A percentile compares a stretch with the other conserved stretches of the same genome.
Evolutionary conservation across 1,140 invertebrate species (phyloP).

Genomic region (Melipona quadrifasciata): DNA sequence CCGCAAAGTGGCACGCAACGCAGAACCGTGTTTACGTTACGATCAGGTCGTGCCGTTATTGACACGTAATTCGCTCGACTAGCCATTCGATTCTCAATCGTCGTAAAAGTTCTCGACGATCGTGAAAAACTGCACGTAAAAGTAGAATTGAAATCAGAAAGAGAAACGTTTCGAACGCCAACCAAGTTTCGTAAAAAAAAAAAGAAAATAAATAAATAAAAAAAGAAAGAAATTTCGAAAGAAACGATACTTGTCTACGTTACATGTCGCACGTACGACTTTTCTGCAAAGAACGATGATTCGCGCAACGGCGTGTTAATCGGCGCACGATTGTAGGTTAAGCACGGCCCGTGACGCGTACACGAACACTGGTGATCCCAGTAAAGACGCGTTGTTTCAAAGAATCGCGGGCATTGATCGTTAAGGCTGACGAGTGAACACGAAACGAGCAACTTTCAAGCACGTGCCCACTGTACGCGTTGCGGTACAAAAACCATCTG

Average conservation of each 20-base stretch:
- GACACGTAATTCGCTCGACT: constrained; percentile 1
- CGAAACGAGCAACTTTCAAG: background rate
- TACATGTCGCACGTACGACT: constrained; percentile 40
- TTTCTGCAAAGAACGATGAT: background rate
- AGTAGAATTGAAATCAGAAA: background rate
- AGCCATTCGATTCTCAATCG: constrained; percentile 22
- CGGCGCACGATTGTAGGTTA: background rate
- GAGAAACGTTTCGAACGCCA: background rate
- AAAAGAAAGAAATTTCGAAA: too few relatives aligned
- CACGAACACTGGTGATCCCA: background rate
- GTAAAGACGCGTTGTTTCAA: background rate
- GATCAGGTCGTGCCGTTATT: background rate
- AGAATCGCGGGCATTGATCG: constrained; percentile 22
- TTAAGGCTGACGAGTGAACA: background rate
- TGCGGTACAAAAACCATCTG: constrained; percentile 54
- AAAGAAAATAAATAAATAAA: too few relatives aligned
- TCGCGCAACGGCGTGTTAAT: background rate
- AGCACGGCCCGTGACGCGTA: background rate
- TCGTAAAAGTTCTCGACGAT: background rate
- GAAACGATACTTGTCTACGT: constrained; percentile 1
- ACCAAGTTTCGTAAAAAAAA: too few relatives aligned
- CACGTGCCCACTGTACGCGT: constrained; percentile 47
- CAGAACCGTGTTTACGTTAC: constrained; percentile 32
- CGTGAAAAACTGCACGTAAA: too few relatives aligned
- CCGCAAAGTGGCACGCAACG: background rate